Evolutionary conservation across 2,797 vertebrate genomes (phyloP).

Genomic region (Erithacus rubecula): DNA sequence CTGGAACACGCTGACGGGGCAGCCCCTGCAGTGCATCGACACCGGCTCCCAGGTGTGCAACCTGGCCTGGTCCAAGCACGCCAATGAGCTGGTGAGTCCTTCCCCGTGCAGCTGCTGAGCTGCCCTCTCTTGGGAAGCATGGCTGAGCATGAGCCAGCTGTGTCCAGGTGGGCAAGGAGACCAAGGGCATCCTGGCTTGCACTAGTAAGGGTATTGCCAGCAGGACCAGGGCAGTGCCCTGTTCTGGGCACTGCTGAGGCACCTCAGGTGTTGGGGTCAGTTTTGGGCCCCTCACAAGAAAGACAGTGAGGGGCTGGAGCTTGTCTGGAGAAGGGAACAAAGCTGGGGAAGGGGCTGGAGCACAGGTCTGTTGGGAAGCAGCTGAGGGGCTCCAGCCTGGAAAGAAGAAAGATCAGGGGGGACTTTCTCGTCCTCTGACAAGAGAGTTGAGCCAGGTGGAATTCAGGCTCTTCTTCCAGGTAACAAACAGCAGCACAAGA

Average conservation of each 20-base stretch:
- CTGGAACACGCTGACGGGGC: constrained; percentile 97
- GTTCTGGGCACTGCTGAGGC: neutral
- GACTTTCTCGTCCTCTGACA: neutral
- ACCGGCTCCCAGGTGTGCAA: constrained; percentile 98
- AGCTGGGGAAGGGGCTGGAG: neutral
- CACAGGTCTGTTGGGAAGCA: neutral
- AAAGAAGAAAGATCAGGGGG: neutral
- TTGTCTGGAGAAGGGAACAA: neutral
- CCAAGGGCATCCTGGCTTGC: neutral
- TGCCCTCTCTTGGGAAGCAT: rapidly evolving
- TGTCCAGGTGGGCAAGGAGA: neutral
- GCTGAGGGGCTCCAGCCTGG: neutral
- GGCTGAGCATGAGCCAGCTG: neutral
- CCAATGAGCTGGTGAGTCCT: constrained; percentile 91
- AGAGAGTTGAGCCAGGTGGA: neutral
- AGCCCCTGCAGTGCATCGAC: constrained; percentile 95
- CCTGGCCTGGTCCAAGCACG: constrained; percentile 98
- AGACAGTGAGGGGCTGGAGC: neutral
- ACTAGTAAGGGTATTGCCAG: neutral
- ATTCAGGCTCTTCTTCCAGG: neutral
- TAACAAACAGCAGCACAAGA: neutral
- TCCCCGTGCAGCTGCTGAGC: neutral
- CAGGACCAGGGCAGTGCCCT: neutral
- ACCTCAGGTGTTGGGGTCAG: neutral
- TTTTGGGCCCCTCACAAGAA: neutral